A percentile compares a stretch with the other conserved stretches of the same genome.
These are phyloP conservation scores for Paedocypris sp. DNA, from an alignment of 2,113 vertebrate species.

Conservation along the genomic window DNA sequence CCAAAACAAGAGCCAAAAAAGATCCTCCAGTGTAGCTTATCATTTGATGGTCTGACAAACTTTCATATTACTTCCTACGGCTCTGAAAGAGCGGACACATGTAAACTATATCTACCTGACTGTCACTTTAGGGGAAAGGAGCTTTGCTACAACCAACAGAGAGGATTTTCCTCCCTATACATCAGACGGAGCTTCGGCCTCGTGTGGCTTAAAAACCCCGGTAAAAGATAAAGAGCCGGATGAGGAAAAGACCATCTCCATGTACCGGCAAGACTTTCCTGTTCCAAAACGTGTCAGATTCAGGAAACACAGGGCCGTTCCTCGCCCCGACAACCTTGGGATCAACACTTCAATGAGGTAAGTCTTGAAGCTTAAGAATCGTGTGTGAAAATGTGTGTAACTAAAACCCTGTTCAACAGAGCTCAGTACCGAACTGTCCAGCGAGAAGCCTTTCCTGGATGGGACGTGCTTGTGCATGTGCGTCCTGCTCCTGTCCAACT, in stretches of 20 bases:
- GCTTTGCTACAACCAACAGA: slow-evolving; percentile 41
- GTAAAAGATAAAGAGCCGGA: not conserved
- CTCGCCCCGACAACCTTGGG: slow-evolving; percentile 59
- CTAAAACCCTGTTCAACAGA: slow-evolving; percentile 37
- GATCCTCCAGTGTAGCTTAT: slow-evolving; percentile 36
- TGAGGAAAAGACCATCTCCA: slow-evolving; percentile 6
- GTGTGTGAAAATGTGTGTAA: not conserved
- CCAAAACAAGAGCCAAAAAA: slow-evolving; percentile 40
- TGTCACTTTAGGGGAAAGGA: slow-evolving; percentile 39
- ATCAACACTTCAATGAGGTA: slow-evolving; percentile 58
- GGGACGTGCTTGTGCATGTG: slow-evolving; percentile 32
- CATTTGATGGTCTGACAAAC: slow-evolving; percentile 36
- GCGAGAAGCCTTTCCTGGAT: slow-evolving; percentile 48
- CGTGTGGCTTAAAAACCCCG: not conserved
- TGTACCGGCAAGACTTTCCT: slow-evolving; percentile 57
- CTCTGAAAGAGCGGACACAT: too few species aligned
- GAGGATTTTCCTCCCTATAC: slow-evolving; percentile 36
- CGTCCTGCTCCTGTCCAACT: not conserved
- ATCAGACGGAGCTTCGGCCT: slow-evolving; percentile 13
- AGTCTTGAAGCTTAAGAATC: not conserved
- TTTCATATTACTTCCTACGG: too few species aligned
- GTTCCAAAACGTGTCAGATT: slow-evolving; percentile 18
- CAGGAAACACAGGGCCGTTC: slow-evolving; percentile 44
- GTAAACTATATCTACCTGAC: not conserved
- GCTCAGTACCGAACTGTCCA: slow-evolving; percentile 52